Evolutionary conservation across 2,797 vertebrate genomes (phyloP), one percentile per base, ranked within the genome.

Genomic region (Picus viridis): DNA sequence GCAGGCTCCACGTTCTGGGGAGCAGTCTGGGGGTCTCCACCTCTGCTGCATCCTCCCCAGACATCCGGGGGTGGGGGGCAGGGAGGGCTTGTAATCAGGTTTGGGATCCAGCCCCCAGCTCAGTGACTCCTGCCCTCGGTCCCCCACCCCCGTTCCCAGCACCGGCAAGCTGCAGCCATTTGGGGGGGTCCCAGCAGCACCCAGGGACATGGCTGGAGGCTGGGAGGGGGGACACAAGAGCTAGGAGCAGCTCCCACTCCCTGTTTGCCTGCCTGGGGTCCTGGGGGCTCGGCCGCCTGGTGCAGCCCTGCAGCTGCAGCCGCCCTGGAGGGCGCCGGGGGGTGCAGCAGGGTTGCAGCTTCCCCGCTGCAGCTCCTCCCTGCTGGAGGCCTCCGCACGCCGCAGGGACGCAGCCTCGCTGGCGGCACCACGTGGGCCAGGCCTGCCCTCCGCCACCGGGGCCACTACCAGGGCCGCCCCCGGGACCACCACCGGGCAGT

Each of bases 171-270:
- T 18, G 67, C 11, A 12, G 39, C 8, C 1, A 0, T 39, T 41
- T 6, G 10, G 11, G 14, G 14, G 16, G 47, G 47, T 12, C 41
- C 36, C 0, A 0, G 20, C 45, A 65, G 7, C 49, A 51, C 23
- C 11, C 24, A 0, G 45, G 32, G 43, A 62, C 0, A 2, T 1
- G 41, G 51, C 27, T 53, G 14, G 0, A 16, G 41, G 41, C 41
- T 6, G 14, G 3, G 22, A 12, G 27, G 61, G 10, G 0, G 53
- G 26, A 29, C 54, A 20, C 24, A 2, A 0, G 30, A 68, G 32
- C 56, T 18, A 43, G 43, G 32, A 20, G 51, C 69, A 57, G 70
- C 45, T 26, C 39, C 41, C 23, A 1, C 56, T 17, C 27, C 29
- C 32, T 5, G 2, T 49, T 6, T 12, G 53, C 47, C n/a, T 2